Evolutionary conservation across 2,113 vertebrate species (phyloP).

Genomic region (Alosa alosa): DNA sequence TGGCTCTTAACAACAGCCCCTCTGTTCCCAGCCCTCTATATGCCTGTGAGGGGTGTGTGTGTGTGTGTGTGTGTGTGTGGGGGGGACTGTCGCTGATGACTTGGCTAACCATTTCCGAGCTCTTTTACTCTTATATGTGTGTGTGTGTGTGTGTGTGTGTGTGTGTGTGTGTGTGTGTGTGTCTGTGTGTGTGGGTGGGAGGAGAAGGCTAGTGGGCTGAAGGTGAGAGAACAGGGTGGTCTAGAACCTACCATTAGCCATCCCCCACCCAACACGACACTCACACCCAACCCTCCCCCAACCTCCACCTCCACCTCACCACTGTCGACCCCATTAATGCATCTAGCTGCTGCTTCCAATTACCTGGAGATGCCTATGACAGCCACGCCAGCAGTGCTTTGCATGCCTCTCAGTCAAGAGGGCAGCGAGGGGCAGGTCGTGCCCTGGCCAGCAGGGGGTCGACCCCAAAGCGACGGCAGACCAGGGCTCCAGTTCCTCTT

Average conservation of each 20-base stretch:
- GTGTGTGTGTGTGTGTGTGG: background rate
- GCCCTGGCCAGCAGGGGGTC: background rate
- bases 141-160: constrained; percentile 18
- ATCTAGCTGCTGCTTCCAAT: background rate
- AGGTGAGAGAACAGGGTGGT: background rate
- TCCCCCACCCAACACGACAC: background rate
- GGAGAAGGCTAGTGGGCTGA: background rate
- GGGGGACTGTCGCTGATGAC: constrained; percentile 20
- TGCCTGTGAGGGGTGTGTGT: background rate
- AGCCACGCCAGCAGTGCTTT: background rate
- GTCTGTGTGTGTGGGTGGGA: no score
- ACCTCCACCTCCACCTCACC: background rate
- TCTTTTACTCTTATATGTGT: constrained; percentile 15
- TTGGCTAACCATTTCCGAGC: constrained; percentile 32
- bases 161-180: no score
- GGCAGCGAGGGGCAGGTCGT: background rate
- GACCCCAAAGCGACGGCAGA: no score
- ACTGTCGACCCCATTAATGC: background rate
- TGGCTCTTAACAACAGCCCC: constrained; percentile 35
- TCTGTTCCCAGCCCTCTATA: constrained; percentile 32
- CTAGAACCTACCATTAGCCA: background rate
- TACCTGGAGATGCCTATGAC: background rate
- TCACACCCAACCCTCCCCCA: background rate
- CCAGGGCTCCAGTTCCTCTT: no score
- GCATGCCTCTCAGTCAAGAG: background rate